phyloP scores from a whole-genome alignment of 2,888 invertebrate genomes.

The Cataglyphis rosenhaueri region DNA sequence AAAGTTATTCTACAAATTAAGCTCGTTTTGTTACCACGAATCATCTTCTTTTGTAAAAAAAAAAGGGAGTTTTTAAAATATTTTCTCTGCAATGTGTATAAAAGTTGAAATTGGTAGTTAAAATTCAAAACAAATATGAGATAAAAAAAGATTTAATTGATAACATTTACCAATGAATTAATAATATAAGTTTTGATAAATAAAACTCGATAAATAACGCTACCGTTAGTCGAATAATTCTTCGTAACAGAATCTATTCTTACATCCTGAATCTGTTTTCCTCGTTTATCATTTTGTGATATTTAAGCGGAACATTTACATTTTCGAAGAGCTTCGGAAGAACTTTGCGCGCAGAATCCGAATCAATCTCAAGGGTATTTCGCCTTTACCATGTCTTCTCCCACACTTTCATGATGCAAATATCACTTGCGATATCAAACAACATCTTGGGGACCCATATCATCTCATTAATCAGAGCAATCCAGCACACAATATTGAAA shows the following conservation, averaged over 20 bases:
- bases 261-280: not conserved
- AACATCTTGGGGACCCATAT: constrained; percentile 62
- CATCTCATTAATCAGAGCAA: constrained; percentile 79
- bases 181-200: constrained; percentile 6
- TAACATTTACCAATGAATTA: not conserved
- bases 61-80: not conserved
- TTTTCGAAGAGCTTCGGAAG: constrained; percentile 4
- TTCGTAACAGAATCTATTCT: not conserved
- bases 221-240: not conserved
- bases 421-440: constrained; percentile 56
- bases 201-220: not conserved
- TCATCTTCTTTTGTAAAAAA: not conserved
- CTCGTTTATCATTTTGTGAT: not conserved
- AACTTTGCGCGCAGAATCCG: constrained; percentile 25
- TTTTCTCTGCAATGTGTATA: not conserved
- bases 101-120: constrained; percentile 2
- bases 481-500: constrained; percentile 80
- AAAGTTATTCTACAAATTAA: constrained; percentile 5
- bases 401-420: constrained; percentile 37
- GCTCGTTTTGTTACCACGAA: not conserved
- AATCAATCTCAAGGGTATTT: constrained; percentile 53
- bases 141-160: not conserved
- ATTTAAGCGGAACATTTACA: not conserved
- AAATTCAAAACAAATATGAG: constrained; percentile 5
- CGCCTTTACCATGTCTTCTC: constrained; percentile 23